Base-by-base conservation (phyloP, 2,888 invertebrate species). In the Brenthis ino region DNA sequence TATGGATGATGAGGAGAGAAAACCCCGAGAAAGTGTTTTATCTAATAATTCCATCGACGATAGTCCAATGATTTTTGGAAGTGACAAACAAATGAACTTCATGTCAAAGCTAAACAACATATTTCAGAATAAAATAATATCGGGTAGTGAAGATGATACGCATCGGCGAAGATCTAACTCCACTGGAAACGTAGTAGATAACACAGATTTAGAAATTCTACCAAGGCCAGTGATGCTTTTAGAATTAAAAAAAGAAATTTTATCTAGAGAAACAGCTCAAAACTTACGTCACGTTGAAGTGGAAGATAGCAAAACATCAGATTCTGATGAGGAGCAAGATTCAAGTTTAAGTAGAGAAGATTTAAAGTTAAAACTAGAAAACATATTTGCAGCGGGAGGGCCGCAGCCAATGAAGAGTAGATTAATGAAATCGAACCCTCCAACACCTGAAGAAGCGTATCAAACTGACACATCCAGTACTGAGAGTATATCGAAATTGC, bases 31-130 rank as follows among this genome's bases (percentile, higher is more conserved):
- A 63, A 82, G 83, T 54, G 60, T 80, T 20, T 70, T 75, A 69
- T 82, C 82, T 0, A 82, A 81, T 54, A 76, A 72, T 54, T 82
- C 82, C 0, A 54, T 73, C 16, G 82, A 82, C n/a, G 81, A 83
- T 14, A 72, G 74, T 6, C 78, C 76, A 28, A 82, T 83, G 75
- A 77, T 79, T 24, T 82, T 82, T 50, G 84, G 82, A 3, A 83
- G 83, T 64, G 80, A 81, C 43, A 80, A 80, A 66, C 81, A 82
- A 75, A 80, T 88, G 61, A 78, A 84, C 73, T 92, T 93, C 64
- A 90, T 91, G 88, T 86, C 87, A 0, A 93, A 92, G 78, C 75
- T 93, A 48, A 88, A 89, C 33, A 81, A 84, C 55, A 83, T 93
- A 73, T 89, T 89, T 60, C 88, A 91, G 75, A 89, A 80, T 53